Conservation (phyloP, 2,888 invertebrate species). For the Orthonychiurus folsomi region DNA sequence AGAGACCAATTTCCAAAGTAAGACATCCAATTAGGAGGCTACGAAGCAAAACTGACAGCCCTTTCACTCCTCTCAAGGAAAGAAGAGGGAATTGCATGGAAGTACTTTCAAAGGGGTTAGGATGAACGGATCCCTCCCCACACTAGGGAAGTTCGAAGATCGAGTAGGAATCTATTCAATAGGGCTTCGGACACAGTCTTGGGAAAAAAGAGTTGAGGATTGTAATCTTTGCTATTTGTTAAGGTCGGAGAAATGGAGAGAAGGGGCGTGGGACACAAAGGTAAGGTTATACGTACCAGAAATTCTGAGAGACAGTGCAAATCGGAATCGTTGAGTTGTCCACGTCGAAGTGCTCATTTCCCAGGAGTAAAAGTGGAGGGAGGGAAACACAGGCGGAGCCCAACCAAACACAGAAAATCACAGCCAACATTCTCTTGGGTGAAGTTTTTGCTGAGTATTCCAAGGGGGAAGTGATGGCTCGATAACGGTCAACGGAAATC, state of each 20-base stretch:
- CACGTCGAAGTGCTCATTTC: conserved; percentile 65
- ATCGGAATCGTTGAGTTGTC: conserved; percentile 36
- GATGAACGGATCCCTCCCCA: no score
- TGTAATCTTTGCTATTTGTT: background rate
- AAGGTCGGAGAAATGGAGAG: background rate
- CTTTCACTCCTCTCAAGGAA: background rate
- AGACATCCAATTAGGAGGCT: conserved; percentile 5
- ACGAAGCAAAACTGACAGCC: conserved; percentile 1
- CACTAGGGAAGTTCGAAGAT: background rate
- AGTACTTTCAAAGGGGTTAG: no score
- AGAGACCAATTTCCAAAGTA: conserved; percentile 1
- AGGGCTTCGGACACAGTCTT: background rate
- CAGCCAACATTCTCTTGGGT: conserved; percentile 78
- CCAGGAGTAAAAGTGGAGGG: conserved; percentile 79
- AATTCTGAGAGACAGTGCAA: conserved; percentile 85
- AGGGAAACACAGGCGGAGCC: conserved; percentile 86
- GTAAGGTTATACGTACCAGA: conserved; percentile 57
- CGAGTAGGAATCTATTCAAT: conserved; percentile 3
- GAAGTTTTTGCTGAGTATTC: conserved; percentile 92
- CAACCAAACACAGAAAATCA: conserved; percentile 86
- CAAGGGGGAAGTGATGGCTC: conserved; percentile 83
- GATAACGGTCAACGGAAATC: conserved; percentile 93
- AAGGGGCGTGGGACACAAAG: no score
- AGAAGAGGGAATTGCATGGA: background rate
- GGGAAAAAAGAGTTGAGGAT: background rate